These are phyloP conservation scores for Aulostomus chinensis DNA, from an alignment of 2,797 vertebrate genomes.

Conservation along the genomic window DNA sequence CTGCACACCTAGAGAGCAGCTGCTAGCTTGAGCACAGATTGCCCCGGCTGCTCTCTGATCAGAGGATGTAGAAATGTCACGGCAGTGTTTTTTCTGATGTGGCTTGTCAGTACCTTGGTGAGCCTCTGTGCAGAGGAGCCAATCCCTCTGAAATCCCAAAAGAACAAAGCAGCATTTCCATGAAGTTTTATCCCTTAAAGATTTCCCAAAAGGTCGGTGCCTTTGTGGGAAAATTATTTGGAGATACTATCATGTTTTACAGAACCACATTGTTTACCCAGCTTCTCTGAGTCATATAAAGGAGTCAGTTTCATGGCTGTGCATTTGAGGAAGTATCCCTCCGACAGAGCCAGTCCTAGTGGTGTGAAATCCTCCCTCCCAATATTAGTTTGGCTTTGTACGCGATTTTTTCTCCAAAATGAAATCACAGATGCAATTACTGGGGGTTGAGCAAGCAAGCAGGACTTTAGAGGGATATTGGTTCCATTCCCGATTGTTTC, in stretches of 20 bases:
- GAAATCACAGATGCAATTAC: background rate
- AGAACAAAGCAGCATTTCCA: slow-evolving; percentile 4
- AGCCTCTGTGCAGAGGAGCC: too few species aligned
- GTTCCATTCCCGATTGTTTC: slow-evolving; percentile 9
- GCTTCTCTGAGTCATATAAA: slow-evolving; percentile 11
- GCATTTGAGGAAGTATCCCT: slow-evolving; percentile 24
- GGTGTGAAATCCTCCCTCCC: slow-evolving; percentile 5
- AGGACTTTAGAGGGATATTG: background rate
- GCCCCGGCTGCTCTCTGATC: too few species aligned
- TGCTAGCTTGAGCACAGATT: too few species aligned
- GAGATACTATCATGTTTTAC: too few species aligned
- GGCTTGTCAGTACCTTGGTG: too few species aligned
- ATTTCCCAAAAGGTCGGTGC: too few species aligned
- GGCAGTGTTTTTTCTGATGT: too few species aligned
- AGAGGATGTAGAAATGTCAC: too few species aligned
- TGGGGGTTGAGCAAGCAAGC: background rate
- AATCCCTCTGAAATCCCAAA: background rate
- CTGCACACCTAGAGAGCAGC: background rate
- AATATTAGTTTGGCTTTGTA: background rate
- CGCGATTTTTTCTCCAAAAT: slow-evolving; percentile 1
- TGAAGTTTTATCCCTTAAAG: background rate
- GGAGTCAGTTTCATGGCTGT: background rate
- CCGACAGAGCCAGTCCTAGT: background rate
- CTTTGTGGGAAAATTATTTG: too few species aligned
- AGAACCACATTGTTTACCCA: slow-evolving; percentile 31